Evolutionary conservation across 2,797 vertebrate genomes (phyloP).

Genomic region (Hapalemur alaotrensis): DNA sequence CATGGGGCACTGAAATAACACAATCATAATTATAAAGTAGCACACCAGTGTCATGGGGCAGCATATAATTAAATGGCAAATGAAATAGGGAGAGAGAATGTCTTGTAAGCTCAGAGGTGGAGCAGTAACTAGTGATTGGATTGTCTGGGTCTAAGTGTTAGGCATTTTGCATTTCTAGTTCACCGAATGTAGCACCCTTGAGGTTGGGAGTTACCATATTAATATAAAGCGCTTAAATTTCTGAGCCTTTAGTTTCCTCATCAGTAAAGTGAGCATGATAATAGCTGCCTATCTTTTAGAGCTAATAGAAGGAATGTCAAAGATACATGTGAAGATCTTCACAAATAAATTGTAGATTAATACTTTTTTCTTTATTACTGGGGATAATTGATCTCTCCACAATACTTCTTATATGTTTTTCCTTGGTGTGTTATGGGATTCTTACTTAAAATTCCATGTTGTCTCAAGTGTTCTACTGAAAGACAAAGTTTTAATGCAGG

Average conservation of each 20-base stretch:
- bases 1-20: neutral
- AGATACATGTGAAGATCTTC: neutral
- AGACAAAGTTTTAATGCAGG: neutral
- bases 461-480: neutral
- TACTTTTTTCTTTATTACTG: neutral
- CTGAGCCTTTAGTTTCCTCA: conserved; percentile 8
- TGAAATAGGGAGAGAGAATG: neutral
- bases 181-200: neutral
- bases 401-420: neutral
- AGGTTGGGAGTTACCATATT: neutral
- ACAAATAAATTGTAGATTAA: neutral
- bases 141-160: neutral
- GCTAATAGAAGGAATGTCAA: conserved; percentile 18
- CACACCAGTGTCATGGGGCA: neutral
- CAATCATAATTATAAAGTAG: conserved; percentile 24
- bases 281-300: neutral
- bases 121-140: neutral
- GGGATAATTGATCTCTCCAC: neutral
- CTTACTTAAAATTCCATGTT: conserved; percentile 6
- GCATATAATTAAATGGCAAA: conserved; percentile 48
- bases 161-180: neutral
- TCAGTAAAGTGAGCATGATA: neutral
- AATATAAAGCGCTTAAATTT: conserved; percentile 4
- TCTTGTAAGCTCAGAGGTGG: neutral
- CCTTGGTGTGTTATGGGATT: neutral